Conservation (phyloP, 1,140 invertebrate species). For the Daktulosphaira vitifoliae region DNA sequence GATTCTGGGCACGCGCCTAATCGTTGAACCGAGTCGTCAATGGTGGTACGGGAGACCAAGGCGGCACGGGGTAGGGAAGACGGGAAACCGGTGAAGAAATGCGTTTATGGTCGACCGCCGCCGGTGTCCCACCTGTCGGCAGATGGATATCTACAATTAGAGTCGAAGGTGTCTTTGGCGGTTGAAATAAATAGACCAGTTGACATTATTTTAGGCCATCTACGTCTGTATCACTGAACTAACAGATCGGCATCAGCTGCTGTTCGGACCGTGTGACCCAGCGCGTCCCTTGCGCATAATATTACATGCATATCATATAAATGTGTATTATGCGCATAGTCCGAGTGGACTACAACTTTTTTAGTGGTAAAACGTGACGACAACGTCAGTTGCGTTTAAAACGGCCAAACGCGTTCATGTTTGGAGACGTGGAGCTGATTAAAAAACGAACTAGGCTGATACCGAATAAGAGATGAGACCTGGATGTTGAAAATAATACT, state of each 20-base stretch:
- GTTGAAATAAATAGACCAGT: neutral
- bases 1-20: conserved; percentile 29
- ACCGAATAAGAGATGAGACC: too few relatives aligned
- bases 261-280: conserved; percentile 19
- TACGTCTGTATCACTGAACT: neutral
- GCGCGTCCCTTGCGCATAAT: neutral
- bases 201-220: neutral
- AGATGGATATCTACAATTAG: conserved; percentile 31
- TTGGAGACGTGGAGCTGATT: too few relatives aligned
- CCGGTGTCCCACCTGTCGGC: conserved; percentile 27
- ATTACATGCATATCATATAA: neutral
- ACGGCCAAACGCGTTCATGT: too few relatives aligned
- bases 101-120: neutral
- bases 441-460: too few relatives aligned
- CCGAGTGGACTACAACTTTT: too few relatives aligned
- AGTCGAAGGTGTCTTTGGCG: conserved; percentile 32
- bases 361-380: too few relatives aligned
- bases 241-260: neutral
- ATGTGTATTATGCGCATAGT: too few relatives aligned
- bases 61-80: neutral
- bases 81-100: too few relatives aligned
- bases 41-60: neutral
- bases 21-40: conserved; percentile 18
- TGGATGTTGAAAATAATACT: too few relatives aligned
- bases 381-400: too few relatives aligned